Conservation (phyloP, 2,113 vertebrate genomes). For the Diphyllodes magnificus region DNA sequence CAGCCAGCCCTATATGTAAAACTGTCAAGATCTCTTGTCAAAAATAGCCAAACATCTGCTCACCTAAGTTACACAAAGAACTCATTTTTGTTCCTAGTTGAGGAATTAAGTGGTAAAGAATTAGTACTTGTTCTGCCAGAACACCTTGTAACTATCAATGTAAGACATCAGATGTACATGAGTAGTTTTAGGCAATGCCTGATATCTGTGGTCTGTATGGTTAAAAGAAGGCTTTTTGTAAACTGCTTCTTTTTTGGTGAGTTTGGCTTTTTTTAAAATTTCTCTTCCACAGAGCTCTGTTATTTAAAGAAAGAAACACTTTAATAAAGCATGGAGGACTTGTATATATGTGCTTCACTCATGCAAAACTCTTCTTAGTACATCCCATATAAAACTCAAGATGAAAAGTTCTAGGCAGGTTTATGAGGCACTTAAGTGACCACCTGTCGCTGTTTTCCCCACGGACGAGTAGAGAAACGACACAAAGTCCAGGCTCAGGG, state of each 20-base stretch:
- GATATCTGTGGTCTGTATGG: not conserved
- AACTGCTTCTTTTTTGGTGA: not conserved
- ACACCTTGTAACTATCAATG: constrained; percentile 17
- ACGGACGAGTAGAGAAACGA: too few relatives aligned
- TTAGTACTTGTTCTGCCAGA: not conserved
- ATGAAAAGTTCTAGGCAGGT: not conserved
- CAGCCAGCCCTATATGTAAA: not conserved
- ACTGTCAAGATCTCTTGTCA: not conserved
- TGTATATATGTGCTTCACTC: not conserved
- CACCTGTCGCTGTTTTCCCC: too few relatives aligned
- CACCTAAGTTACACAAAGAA: not conserved
- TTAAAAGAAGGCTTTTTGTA: not conserved
- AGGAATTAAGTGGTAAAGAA: not conserved
- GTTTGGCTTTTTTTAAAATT: not conserved
- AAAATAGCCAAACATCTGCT: not conserved
- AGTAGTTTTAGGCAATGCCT: constrained; percentile 23
- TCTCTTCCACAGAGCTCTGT: not conserved
- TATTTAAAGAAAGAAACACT: constrained; percentile 13
- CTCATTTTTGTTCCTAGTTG: not conserved
- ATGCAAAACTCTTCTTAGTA: not conserved
- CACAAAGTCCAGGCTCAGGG: too few relatives aligned
- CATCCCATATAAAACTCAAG: not conserved
- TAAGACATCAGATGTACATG: constrained; percentile 8
- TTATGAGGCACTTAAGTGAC: not conserved
- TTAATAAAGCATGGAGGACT: not conserved